phyloP scores from a whole-genome alignment of 2,888 invertebrate genomes.

The Tetragonula carbonaria region DNA sequence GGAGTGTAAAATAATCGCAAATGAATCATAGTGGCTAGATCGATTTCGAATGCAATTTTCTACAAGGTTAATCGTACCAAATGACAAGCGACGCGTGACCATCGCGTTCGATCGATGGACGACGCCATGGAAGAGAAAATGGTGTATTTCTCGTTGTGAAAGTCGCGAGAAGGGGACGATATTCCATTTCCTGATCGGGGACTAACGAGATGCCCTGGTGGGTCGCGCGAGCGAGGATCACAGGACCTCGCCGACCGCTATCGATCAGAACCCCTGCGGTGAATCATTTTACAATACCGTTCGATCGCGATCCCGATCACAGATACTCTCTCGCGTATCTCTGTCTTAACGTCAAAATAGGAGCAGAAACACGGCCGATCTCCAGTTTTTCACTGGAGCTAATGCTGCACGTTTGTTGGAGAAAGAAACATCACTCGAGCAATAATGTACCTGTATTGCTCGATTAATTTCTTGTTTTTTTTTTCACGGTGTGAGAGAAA shows the following conservation, averaged over 20 bases:
- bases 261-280: constrained; percentile 76
- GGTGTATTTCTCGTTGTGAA: constrained; percentile 31
- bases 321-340: constrained; percentile 30
- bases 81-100: constrained; percentile 36
- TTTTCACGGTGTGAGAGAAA: too few species aligned
- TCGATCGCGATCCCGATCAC: constrained; percentile 64
- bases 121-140: background rate
- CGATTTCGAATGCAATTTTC: background rate
- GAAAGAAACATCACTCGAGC: background rate
- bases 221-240: constrained; percentile 72
- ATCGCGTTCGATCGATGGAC: constrained; percentile 12
- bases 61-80: background rate
- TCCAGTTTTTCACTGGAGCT: background rate
- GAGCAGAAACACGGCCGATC: background rate
- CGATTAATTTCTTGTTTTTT: background rate
- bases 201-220: constrained; percentile 79
- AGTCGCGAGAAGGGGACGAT: constrained; percentile 54
- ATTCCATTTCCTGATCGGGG: constrained; percentile 75
- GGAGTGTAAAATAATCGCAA: too few species aligned
- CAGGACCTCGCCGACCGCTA: constrained; percentile 68
- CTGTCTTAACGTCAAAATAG: constrained; percentile 54
- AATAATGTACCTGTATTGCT: background rate
- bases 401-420: too few species aligned
- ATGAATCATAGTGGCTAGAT: too few species aligned
- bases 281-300: constrained; percentile 78